phyloP scores from a whole-genome alignment of 2,113 vertebrate genomes.

The Melanerpes aurifrons region DNA sequence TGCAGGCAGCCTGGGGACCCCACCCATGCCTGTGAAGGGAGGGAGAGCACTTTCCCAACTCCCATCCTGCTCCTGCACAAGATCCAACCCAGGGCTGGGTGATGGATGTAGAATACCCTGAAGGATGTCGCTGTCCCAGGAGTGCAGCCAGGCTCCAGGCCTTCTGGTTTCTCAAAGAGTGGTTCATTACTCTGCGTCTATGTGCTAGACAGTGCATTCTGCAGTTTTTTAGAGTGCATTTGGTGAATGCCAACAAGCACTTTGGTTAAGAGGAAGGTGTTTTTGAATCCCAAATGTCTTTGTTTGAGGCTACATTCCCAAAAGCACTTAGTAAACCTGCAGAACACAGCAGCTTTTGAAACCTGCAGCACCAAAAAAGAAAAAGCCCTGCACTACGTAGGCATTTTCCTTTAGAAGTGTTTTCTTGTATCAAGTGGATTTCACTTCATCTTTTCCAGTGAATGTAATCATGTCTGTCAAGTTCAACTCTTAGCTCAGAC shows the following conservation, averaged over 20 bases:
- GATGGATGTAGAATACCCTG: background rate
- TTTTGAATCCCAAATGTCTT: background rate
- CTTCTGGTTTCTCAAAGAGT: background rate
- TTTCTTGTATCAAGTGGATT: background rate
- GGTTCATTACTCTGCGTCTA: background rate
- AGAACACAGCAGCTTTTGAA: background rate
- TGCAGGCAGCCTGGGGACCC: fast-evolving
- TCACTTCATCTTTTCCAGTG: background rate
- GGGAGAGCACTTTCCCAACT: background rate
- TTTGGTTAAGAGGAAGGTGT: background rate
- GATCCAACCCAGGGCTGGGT: background rate
- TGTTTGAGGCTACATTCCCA: background rate
- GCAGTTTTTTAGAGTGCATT: background rate
- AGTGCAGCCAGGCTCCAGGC: fast-evolving
- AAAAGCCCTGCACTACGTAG: background rate
- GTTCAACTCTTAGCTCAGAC: background rate
- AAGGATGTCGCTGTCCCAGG: background rate
- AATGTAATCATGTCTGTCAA: background rate
- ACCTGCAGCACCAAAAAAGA: background rate
- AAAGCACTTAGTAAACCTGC: background rate
- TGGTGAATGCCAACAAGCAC: background rate
- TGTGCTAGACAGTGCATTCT: fast-evolving
- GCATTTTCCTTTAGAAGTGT: background rate
- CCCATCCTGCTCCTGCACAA: background rate
- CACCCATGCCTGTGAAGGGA: background rate